phyloP scores from a whole-genome alignment of 1,140 invertebrate species.

The Caenorhabditis elegans region WBcel235 BX284605.5:11285501-11286000 shows the following conservation, averaged over 20 bases:
- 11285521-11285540: no score
- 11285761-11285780: not conserved
- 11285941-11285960: no score
- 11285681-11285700: not conserved
- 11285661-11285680: not conserved
- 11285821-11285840: not conserved
- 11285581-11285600: conserved; percentile 7
- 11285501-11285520: no score
- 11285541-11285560: no score
- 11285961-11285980: not conserved
- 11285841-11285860: not conserved
- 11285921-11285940: not conserved
- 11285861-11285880: not conserved
- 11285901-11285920: not conserved
- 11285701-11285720: not conserved
- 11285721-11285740: not conserved
- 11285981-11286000: not conserved
- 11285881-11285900: not conserved
- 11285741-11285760: not conserved
- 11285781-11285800: not conserved
- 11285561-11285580: conserved; percentile 1
- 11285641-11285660: not conserved
- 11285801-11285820: not conserved
- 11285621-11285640: not conserved
- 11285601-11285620: not conserved